Evolutionary conservation across 2,888 invertebrate species (phyloP), one percentile per base, ranked within the genome.

Genomic region (Urechis unicinctus): DNA sequence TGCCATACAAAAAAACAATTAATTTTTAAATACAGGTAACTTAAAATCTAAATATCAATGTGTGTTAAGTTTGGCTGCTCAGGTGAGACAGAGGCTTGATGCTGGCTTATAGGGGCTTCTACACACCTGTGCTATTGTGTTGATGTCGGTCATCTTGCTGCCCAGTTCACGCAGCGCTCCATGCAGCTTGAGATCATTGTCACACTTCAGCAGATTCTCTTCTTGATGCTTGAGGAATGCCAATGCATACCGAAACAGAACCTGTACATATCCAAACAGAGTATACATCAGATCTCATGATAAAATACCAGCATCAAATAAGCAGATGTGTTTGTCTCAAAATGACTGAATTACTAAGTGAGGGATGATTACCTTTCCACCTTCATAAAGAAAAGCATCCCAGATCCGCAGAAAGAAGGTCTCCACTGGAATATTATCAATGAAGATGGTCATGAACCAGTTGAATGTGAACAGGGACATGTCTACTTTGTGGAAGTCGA

Each of bases 381-480:
- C 82, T 66, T 83, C 83, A 65, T 77, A 80, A 4, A 83, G 73
- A 65, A 82, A 82, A 5, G 79, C 71, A 66, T 83, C 83, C 80
- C 83, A 83, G 42, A 83, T 79, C 29, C 77, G 71, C 22, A 83
- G 74, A 36, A 36, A 36, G 69, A 81, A 83, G 41, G 80, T 77
- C 30, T 78, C 73, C 50, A 79, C 78, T 0, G 80, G 81, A 24
- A 82, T 74, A 60, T 79, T 78, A 65, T 83, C 82, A n/a, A 82
- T 80, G 70, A 81, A 82, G 25, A 81, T 68, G 17, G 82, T 82
- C 47, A 83, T 71, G 69, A 83, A 83, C 82, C 83, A 83, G 68
- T 79, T 81, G 61, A 83, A 80, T 5, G 82, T 80, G 68, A 81
- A 82, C 22, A 82, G 68, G 3, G 80, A 75, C 31, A 80, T 60